phyloP scores from a whole-genome alignment of 1,140 invertebrate species.

The Conopomorpha cramerella region DNA sequence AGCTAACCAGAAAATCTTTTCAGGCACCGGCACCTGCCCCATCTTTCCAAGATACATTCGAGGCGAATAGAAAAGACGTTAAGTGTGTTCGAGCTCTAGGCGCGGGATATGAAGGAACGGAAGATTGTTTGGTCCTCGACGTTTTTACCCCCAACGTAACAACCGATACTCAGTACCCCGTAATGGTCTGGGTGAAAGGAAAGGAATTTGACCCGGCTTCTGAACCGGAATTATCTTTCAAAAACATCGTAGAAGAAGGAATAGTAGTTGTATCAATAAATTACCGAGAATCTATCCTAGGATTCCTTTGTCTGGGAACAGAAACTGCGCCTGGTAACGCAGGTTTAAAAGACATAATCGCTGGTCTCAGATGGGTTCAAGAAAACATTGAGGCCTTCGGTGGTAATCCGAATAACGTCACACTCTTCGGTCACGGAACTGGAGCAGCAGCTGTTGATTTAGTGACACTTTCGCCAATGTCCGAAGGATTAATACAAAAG shows the following conservation, averaged over 20 bases:
- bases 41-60: constrained; percentile 20
- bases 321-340: constrained; percentile 82
- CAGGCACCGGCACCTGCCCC: constrained; percentile 35
- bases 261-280: constrained; percentile 32
- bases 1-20: no score
- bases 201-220: constrained; percentile 26
- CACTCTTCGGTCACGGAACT: constrained; percentile 89
- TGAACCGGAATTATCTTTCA: constrained; percentile 21
- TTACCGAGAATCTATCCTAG: constrained; percentile 44
- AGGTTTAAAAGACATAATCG: constrained; percentile 91
- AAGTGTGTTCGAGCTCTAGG: constrained; percentile 33
- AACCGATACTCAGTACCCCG: constrained; percentile 15
- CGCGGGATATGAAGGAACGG: constrained; percentile 35
- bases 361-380: constrained; percentile 87
- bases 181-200: constrained; percentile 51
- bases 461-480: constrained; percentile 29
- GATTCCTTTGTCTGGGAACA: constrained; percentile 63
- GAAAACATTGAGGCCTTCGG: constrained; percentile 89
- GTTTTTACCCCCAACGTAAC: constrained; percentile 24
- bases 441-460: constrained; percentile 94
- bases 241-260: constrained; percentile 27
- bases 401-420: constrained; percentile 87
- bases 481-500: constrained; percentile 50
- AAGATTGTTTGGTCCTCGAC: constrained; percentile 36
- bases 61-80: constrained; percentile 24